phyloP scores from a whole-genome alignment of 2,113 vertebrate genomes.

The Tragelaphus buxtoni region DNA sequence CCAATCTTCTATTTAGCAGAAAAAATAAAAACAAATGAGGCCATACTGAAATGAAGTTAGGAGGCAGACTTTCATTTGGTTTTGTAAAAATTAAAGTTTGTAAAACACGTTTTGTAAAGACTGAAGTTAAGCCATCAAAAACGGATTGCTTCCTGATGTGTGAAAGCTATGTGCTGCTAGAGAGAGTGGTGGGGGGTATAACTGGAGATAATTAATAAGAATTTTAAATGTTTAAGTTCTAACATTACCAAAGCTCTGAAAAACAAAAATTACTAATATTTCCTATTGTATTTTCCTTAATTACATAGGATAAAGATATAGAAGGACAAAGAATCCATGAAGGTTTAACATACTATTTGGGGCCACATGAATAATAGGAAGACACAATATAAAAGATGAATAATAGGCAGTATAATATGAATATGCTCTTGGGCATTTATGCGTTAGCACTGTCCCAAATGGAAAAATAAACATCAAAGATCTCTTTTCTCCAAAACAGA shows the following conservation, averaged over 20 bases:
- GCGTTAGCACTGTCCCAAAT: neutral
- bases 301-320: neutral
- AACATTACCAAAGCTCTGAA: neutral
- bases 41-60: neutral
- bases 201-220: neutral
- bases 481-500: conserved; percentile 3
- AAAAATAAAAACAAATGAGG: neutral
- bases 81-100: neutral
- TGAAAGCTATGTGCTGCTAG: no score
- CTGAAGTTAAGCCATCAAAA: neutral
- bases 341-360: neutral
- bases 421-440: neutral
- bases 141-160: neutral
- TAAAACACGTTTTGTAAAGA: neutral
- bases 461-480: conserved; percentile 18
- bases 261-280: neutral
- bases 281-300: neutral
- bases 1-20: neutral
- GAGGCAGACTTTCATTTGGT: neutral
- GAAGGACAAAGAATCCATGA: neutral
- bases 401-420: neutral
- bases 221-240: neutral
- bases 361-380: neutral
- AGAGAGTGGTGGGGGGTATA: neutral
- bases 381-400: neutral